These are phyloP conservation scores for Drosophila asahinai DNA, from an alignment of 1,140 invertebrate species.

Conservation along the genomic window DNA sequence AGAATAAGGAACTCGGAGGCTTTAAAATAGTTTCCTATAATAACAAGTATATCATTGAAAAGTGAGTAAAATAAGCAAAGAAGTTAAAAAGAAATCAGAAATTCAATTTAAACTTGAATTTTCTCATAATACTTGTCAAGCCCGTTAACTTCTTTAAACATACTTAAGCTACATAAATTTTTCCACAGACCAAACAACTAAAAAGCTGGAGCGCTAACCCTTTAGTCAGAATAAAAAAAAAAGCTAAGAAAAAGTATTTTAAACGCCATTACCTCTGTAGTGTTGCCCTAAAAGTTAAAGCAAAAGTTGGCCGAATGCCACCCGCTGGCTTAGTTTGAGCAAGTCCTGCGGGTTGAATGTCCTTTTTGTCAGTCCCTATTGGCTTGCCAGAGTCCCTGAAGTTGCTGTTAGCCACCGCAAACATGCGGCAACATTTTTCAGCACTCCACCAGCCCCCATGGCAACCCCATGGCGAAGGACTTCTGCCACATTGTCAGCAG, in stretches of 20 bases:
- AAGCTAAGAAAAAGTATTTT: not conserved
- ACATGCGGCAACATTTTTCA: conserved; percentile 43
- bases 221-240: not conserved
- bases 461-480: conserved; percentile 1
- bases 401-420: conserved; percentile 26
- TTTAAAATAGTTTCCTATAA: not conserved
- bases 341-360: conserved; percentile 36
- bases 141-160: no score
- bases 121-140: no score
- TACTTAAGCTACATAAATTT: not conserved
- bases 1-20: not conserved
- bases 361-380: conserved; percentile 36
- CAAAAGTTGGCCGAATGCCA: conserved; percentile 8
- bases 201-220: not conserved
- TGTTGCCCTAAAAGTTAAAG: conserved; percentile 7
- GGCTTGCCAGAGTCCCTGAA: not conserved
- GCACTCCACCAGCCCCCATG: not conserved
- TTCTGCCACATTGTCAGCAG: conserved; percentile 30
- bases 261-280: not conserved
- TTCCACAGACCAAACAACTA: not conserved
- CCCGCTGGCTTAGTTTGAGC: conserved; percentile 20
- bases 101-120: no score
- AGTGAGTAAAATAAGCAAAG: no score
- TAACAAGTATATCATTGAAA: no score
- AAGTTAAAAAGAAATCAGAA: no score